A percentile compares a stretch with the other conserved stretches of the same genome.
phyloP scores from a whole-genome alignment of 2,113 vertebrate species.

The Chlorodrepanis virens region DNA sequence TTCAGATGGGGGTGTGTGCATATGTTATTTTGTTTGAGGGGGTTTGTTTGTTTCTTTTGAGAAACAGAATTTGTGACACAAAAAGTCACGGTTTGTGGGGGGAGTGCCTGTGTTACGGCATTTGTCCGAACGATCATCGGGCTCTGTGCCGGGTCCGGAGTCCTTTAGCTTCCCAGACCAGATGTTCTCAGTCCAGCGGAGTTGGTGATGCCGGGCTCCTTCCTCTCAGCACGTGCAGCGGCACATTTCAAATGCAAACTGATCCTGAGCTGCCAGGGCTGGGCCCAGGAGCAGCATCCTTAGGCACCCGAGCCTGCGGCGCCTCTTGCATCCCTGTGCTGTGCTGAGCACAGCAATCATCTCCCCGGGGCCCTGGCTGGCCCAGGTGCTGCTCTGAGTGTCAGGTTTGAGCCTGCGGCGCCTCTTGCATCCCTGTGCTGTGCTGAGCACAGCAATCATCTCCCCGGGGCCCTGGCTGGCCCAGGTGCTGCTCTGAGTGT shows the following conservation, averaged over 20 bases:
- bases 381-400: background rate
- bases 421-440: too few relatives aligned
- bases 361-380: background rate
- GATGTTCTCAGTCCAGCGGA: background rate
- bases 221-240: background rate
- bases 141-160: background rate
- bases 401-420: background rate
- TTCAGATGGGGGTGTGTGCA: background rate
- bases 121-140: background rate
- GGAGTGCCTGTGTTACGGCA: background rate
- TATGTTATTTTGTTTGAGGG: background rate
- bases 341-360: background rate
- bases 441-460: background rate
- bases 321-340: background rate
- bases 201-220: background rate
- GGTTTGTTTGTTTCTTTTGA: background rate
- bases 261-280: background rate
- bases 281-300: background rate
- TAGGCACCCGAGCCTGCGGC: rapidly evolving
- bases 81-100: rapidly evolving
- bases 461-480: background rate
- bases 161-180: background rate
- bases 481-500: background rate
- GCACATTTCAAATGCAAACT: background rate
- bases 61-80: background rate